These are phyloP conservation scores for Diadumene lineata DNA, from an alignment of 92 coral and sea anemone genomes.

Conservation along the genomic window DNA sequence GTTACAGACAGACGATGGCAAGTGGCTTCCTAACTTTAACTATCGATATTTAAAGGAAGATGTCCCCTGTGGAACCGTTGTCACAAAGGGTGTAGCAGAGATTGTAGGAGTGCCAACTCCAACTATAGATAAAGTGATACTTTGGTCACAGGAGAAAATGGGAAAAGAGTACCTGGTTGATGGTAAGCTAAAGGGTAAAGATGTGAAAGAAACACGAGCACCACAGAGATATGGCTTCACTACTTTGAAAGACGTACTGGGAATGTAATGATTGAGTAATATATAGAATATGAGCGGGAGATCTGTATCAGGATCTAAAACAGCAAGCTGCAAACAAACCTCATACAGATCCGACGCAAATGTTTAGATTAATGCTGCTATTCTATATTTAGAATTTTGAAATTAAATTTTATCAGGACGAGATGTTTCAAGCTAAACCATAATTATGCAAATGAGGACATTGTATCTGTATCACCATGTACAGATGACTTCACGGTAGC, in stretches of 20 bases:
- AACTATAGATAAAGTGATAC: conserved; percentile 33
- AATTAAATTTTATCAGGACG: no score
- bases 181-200: conserved; percentile 43
- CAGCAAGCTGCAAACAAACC: no score
- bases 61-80: conserved; percentile 39
- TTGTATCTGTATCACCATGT: no score
- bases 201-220: conserved; percentile 41
- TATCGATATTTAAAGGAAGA: conserved; percentile 51
- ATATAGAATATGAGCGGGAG: no score
- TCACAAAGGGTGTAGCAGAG: conserved; percentile 37
- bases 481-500: no score
- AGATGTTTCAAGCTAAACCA: no score
- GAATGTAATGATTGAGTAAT: no score
- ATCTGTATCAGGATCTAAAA: no score
- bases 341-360: no score
- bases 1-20: conserved; percentile 32
- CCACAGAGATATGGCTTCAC: conserved; percentile 59
- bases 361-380: no score
- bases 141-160: conserved; percentile 41
- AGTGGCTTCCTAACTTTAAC: conserved; percentile 38
- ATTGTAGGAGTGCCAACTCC: conserved; percentile 44
- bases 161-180: conserved; percentile 39
- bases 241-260: conserved; percentile 21
- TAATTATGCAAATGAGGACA: no score
- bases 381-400: no score